Percentiles rank a stretch among this genome's conserved stretches.
These are phyloP conservation scores for Galemys pyrenaicus DNA, from an alignment of 2,113 vertebrate species.

Conservation along the genomic window DNA sequence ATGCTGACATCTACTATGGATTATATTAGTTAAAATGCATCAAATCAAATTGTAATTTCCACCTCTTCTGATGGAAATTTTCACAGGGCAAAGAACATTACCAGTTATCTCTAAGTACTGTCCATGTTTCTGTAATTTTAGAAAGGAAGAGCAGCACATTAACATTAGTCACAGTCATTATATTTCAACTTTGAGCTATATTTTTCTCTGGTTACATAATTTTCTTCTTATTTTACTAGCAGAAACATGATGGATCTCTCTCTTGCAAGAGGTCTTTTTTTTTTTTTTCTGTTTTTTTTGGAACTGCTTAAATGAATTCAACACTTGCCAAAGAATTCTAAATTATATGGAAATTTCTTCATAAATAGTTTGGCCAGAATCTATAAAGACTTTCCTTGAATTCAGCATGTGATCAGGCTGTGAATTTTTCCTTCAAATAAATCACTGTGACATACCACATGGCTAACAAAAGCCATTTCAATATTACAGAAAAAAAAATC, in stretches of 20 bases:
- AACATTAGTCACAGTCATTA: conserved; percentile 89
- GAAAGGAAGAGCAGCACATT: conserved; percentile 86
- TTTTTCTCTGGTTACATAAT: conserved; percentile 73
- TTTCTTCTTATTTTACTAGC: conserved; percentile 67
- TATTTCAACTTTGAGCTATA: conserved; percentile 81
- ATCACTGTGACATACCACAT: conserved; percentile 47
- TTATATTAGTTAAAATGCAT: conserved; percentile 63
- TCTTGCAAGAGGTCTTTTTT: not conserved
- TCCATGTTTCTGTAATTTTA: conserved; percentile 86
- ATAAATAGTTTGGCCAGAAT: conserved; percentile 57
- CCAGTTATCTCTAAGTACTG: conserved; percentile 84
- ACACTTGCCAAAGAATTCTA: conserved; percentile 67
- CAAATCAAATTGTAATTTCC: conserved; percentile 77
- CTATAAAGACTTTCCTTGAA: conserved; percentile 52
- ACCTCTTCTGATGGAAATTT: conserved; percentile 81
- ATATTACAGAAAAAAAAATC: conserved; percentile 54
- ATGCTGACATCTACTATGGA: conserved; percentile 85
- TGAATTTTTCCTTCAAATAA: conserved; percentile 63
- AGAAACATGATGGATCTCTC: conserved; percentile 69
- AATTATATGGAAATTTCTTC: conserved; percentile 76
- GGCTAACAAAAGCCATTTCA: conserved; percentile 43
- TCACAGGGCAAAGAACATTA: conserved; percentile 84
- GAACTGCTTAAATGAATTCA: conserved; percentile 65
- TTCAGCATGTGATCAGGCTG: conserved; percentile 56
- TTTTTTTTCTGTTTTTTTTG: not conserved